phyloP scores from a whole-genome alignment of 2,888 invertebrate species.

The Ochropleura leucogaster region DNA sequence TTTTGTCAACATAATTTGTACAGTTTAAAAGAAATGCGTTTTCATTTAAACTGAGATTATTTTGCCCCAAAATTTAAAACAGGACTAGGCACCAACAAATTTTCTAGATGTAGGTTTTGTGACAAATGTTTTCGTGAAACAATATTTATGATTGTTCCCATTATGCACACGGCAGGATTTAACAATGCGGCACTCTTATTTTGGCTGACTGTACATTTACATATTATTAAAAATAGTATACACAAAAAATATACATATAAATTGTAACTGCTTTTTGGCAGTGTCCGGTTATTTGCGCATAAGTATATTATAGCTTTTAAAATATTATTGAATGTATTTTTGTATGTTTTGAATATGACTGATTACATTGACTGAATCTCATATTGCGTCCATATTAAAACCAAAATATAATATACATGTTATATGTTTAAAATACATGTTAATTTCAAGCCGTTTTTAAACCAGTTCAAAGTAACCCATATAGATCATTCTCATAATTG shows the following conservation, averaged over 20 bases:
- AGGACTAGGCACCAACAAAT: background rate
- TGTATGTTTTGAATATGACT: slow-evolving; percentile 28
- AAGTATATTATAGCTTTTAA: background rate
- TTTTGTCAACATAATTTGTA: background rate
- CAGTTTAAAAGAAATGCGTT: background rate
- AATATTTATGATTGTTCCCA: background rate
- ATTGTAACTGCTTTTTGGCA: slow-evolving; percentile 1
- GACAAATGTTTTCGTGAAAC: background rate
- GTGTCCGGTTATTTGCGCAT: background rate
- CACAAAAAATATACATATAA: background rate
- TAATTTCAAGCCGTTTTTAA: background rate
- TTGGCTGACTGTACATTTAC: background rate
- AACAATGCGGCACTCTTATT: background rate
- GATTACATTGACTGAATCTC: slow-evolving; percentile 42
- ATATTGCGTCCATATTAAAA: slow-evolving; percentile 42
- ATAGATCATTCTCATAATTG: too few relatives aligned
- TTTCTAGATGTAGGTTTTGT: background rate
- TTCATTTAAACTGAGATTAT: background rate
- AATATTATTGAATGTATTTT: background rate
- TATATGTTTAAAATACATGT: background rate
- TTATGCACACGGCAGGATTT: background rate
- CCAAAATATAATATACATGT: slow-evolving; percentile 10
- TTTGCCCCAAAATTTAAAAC: background rate
- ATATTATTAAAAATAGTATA: background rate
- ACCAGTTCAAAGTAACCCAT: background rate